These are phyloP conservation scores for Neostethus bicornis DNA, from an alignment of 2,797 vertebrate genomes.

Conservation along the genomic window DNA sequence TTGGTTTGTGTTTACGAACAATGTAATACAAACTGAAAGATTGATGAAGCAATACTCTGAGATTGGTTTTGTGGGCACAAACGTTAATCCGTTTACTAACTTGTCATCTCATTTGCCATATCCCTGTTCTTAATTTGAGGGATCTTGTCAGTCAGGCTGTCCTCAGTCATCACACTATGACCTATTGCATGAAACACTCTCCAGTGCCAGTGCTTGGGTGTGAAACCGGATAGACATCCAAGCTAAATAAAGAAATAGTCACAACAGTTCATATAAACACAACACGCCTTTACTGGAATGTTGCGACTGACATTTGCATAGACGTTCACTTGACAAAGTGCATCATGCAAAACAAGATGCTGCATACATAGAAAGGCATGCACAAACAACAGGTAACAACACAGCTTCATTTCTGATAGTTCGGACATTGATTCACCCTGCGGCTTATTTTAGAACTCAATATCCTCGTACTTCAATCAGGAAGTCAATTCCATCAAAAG, in stretches of 20 bases:
- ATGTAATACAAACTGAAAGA: background rate
- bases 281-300: conserved; percentile 63
- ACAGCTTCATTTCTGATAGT: conserved; percentile 14
- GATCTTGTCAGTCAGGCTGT: conserved; percentile 55
- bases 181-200: conserved; percentile 72
- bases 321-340: conserved; percentile 42
- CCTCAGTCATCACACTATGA: conserved; percentile 71
- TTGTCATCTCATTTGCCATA: conserved; percentile 51
- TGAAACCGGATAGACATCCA: conserved; percentile 68
- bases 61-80: conserved; percentile 8
- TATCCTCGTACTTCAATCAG: background rate
- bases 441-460: conserved; percentile 6
- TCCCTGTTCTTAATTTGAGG: conserved; percentile 55
- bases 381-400: conserved; percentile 26
- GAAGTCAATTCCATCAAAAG: conserved; percentile 6
- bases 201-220: conserved; percentile 37
- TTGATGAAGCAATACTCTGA: background rate
- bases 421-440: background rate
- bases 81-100: conserved; percentile 22
- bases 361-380: conserved; percentile 10
- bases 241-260: conserved; percentile 76
- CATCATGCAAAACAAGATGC: conserved; percentile 45
- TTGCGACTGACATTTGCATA: conserved; percentile 66
- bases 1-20: background rate
- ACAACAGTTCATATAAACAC: conserved; percentile 73